phyloP scores from a whole-genome alignment of 2,888 invertebrate genomes.

The Tetheella fluctuosa region DNA sequence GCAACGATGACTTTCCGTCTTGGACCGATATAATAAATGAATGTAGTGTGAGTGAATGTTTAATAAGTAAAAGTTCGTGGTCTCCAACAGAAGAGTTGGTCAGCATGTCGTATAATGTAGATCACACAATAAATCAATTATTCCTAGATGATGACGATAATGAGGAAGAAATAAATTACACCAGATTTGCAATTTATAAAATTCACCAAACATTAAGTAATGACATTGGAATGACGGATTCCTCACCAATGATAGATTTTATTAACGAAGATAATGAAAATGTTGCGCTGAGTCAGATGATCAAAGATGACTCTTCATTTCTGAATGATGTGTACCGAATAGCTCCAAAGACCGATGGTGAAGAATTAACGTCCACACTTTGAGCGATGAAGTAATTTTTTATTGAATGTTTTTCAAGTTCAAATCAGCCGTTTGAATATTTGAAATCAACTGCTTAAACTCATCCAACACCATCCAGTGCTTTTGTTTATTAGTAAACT shows the following conservation, averaged over 20 bases:
- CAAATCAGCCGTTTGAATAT: not conserved
- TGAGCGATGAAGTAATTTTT: not conserved
- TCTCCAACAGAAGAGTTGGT: conserved; percentile 52
- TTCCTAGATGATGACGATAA: conserved; percentile 42
- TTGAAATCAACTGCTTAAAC: not conserved
- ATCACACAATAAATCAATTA: conserved; percentile 48
- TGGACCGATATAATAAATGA: conserved; percentile 10
- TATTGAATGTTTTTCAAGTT: not conserved
- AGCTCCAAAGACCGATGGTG: conserved; percentile 47
- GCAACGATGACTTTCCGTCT: not conserved
- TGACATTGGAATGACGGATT: conserved; percentile 60
- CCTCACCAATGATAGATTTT: conserved; percentile 71
- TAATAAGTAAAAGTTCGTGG: conserved; percentile 49
- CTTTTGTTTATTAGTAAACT: too few relatives aligned
- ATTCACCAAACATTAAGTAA: conserved; percentile 62
- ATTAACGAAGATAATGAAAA: conserved; percentile 38
- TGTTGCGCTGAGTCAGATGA: conserved; percentile 28
- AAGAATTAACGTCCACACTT: conserved; percentile 19
- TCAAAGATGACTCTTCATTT: conserved; percentile 39
- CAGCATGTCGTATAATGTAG: conserved; percentile 55
- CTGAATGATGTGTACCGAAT: conserved; percentile 62
- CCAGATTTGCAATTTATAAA: conserved; percentile 69
- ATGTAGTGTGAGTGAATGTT: conserved; percentile 40
- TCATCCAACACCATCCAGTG: not conserved
- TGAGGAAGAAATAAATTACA: conserved; percentile 56